These are phyloP conservation scores for Ammodytes marinus DNA, from an alignment of 2,113 vertebrate species.

Conservation along the genomic window DNA sequence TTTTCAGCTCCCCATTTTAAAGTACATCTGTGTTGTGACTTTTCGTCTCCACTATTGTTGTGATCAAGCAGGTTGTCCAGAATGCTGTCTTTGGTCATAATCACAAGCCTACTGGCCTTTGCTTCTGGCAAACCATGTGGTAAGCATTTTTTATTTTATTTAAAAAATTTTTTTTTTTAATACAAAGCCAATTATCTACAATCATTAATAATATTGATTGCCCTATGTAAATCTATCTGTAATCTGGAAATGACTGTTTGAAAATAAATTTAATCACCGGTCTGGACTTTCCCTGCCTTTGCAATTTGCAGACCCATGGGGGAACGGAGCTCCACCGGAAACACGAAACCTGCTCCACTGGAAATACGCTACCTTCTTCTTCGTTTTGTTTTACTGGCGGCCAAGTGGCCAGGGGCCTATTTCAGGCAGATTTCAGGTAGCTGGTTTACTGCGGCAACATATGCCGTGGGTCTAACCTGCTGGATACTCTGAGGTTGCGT, in stretches of 20 bases:
- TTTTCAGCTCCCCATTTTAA: not conserved
- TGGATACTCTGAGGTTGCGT: too few relatives aligned
- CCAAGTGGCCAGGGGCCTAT: too few relatives aligned
- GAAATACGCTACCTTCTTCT: too few relatives aligned
- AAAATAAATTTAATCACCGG: conserved; percentile 33
- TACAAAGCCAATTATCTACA: not conserved
- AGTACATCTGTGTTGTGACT: conserved; percentile 1
- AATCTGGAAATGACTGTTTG: conserved; percentile 11
- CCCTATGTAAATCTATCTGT: not conserved
- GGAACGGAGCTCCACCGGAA: too few relatives aligned
- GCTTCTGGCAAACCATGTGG: conserved; percentile 70
- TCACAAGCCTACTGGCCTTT: conserved; percentile 67
- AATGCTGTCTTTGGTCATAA: conserved; percentile 70
- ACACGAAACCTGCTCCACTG: too few relatives aligned
- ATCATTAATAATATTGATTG: not conserved
- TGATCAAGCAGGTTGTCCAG: conserved; percentile 43
- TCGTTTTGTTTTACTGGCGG: too few relatives aligned
- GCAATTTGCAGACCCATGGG: too few relatives aligned
- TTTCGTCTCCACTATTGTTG: conserved; percentile 14
- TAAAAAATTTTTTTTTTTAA: not conserved
- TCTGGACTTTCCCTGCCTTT: conserved; percentile 47
- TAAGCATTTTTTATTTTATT: conserved; percentile 55
- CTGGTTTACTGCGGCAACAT: too few relatives aligned
- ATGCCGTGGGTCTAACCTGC: too few relatives aligned
- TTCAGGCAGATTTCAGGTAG: too few relatives aligned